Conservation (phyloP, 2,113 vertebrate species). For the Xiphorhynchus elegans region DNA sequence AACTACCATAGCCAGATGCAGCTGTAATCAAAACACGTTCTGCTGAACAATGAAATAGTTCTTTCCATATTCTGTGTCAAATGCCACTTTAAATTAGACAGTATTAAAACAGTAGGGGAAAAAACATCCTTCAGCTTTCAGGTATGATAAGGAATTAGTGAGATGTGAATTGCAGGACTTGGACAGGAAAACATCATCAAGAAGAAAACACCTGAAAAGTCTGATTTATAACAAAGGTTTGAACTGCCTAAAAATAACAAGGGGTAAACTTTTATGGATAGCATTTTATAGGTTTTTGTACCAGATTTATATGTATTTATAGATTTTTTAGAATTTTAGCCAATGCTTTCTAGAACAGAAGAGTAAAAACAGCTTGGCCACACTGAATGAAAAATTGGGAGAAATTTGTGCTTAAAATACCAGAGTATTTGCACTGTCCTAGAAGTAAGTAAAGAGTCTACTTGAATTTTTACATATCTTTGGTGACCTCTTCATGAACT, state of each 20-base stretch:
- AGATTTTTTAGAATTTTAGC: not conserved
- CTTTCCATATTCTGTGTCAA: not conserved
- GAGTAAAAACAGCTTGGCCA: not conserved
- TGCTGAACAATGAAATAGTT: constrained; percentile 1
- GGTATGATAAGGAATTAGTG: not conserved
- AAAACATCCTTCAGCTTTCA: not conserved
- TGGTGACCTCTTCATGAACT: not conserved
- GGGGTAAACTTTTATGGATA: not conserved
- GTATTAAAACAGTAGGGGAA: not conserved
- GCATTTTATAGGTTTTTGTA: not conserved
- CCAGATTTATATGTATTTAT: not conserved
- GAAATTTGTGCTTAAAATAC: not conserved
- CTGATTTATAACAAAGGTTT: not conserved
- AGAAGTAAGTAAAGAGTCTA: not conserved
- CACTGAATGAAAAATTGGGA: not conserved
- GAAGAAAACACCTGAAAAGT: not conserved
- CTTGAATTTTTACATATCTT: not conserved
- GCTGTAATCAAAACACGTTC: not conserved
- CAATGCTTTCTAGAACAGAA: not conserved
- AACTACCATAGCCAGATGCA: constrained; percentile 5
- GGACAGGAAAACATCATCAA: not conserved
- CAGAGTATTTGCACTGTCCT: not conserved
- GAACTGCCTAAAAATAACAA: not conserved
- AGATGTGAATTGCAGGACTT: not conserved
- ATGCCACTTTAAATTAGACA: not conserved